Base-by-base conservation (phyloP, 2,888 invertebrate species). In the Aporophyla lueneburgensis region DNA sequence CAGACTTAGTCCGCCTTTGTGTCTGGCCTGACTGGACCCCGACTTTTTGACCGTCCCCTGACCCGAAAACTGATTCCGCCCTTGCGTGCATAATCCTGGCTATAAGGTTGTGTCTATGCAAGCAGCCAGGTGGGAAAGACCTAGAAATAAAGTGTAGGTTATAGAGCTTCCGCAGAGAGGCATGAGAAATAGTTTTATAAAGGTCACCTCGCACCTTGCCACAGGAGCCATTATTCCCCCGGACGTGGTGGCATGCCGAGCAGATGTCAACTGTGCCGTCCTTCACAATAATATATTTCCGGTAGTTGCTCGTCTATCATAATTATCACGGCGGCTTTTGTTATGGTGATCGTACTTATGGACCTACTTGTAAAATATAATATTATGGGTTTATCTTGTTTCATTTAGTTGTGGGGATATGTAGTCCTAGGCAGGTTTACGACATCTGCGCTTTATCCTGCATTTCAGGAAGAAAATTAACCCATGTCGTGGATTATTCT, bases 301-400 rank as follows among this genome's bases (percentile, higher is more conserved):
- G 27, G 59, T 59, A 19, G 19, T 59, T 59, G 19, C 33, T 59
- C 59, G 9, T 59, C 33, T 46, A 54, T 33, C 19, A 56, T 54
- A 51, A 12, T 46, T 46, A 46, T 46, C 12, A 33, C 19, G 16
- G 43, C 16, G 24, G 27, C 12, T 58, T 68, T 69, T 59, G 63
- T 69, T 79, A 33, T 76, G n/a, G n/a, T n/a, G 62, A 67, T 40
- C 14, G 16, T 27, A 46, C 24, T 19, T 27, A 24, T 1, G 1
- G 24, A 63, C 21, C 12, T 63, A 51, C 24, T 46, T 54, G 21
- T 2, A 2, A 53, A 12, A 16, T 10, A 27, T 19, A n/a, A 19
- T 27, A 10, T 43, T 51, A 19, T 59, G 12, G 16, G 24, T 74
- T 53, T 40, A 24, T 76, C 76, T 62, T 61, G 46, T 73, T 74